A percentile compares a stretch with the other conserved stretches of the same genome.
Conservation (phyloP, 2,888 invertebrate species). For the Heliconius aoede region DNA sequence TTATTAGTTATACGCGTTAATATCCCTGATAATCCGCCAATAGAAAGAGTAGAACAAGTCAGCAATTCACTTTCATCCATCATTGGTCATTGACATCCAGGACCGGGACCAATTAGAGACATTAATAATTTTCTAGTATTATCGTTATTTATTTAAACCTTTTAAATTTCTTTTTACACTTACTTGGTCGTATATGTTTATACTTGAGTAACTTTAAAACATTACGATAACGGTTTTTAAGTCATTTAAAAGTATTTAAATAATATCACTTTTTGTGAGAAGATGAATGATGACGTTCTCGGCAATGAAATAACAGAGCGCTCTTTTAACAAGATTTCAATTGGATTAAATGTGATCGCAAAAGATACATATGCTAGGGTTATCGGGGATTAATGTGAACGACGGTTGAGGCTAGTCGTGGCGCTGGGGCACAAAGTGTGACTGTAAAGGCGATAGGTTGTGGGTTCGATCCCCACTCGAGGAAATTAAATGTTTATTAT, state of each 20-base stretch:
- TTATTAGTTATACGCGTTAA: slow-evolving; percentile 45
- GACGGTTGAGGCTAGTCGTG: no score
- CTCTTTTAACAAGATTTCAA: slow-evolving; percentile 34
- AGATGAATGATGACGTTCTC: slow-evolving; percentile 12
- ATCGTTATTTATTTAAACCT: background rate
- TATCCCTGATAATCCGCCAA: slow-evolving; percentile 62
- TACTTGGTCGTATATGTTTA: background rate
- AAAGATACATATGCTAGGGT: slow-evolving; percentile 17
- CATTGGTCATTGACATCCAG: slow-evolving; percentile 67
- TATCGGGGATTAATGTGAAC: background rate
- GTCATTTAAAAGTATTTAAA: background rate
- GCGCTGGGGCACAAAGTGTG: no score
- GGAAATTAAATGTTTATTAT: no score
- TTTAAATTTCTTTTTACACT: background rate
- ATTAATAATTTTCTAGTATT: slow-evolving; percentile 27
- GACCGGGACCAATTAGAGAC: slow-evolving; percentile 55
- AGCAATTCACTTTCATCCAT: slow-evolving; percentile 73
- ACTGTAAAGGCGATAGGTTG: no score
- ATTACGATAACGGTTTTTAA: background rate
- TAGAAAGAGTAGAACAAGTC: slow-evolving; percentile 57
- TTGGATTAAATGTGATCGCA: slow-evolving; percentile 36
- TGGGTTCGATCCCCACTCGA: no score
- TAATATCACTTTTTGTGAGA: slow-evolving; percentile 7
- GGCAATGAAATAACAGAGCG: slow-evolving; percentile 13
- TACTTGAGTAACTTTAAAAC: background rate